Conservation (phyloP, 2,113 vertebrate species). For the Sebastes schlegelii region DNA sequence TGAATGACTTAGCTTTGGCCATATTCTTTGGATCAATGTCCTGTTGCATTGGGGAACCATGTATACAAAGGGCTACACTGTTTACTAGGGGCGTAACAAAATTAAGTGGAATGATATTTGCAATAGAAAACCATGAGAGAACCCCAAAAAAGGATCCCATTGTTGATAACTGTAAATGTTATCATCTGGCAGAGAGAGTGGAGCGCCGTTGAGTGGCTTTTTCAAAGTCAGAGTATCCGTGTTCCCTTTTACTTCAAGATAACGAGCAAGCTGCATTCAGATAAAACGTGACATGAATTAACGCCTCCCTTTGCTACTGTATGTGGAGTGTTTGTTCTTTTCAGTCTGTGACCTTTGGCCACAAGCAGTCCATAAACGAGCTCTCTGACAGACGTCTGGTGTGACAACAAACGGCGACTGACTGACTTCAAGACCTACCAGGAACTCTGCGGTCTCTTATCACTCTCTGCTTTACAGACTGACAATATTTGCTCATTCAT, state of each 20-base stretch:
- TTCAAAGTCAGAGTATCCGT: neutral
- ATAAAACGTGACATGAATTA: constrained; percentile 11
- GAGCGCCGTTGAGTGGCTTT: neutral
- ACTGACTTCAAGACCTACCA: neutral
- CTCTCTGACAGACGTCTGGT: constrained; percentile 1
- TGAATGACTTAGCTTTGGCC: neutral
- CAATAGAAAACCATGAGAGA: neutral
- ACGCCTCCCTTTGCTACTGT: neutral
- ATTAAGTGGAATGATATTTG: neutral
- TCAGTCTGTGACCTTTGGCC: constrained; percentile 9
- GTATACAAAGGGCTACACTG: neutral
- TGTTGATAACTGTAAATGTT: constrained; percentile 19
- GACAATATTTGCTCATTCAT: constrained; percentile 13
- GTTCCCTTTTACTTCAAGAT: constrained; percentile 18
- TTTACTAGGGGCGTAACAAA: neutral
- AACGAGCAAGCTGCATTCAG: constrained; percentile 7
- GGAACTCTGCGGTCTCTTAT: neutral
- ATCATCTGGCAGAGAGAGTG: constrained; percentile 11
- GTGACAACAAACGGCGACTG: neutral
- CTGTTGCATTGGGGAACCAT: neutral
- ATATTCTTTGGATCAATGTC: neutral
- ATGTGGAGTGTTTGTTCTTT: constrained; percentile 2
- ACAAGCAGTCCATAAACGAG: neutral
- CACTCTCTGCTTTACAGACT: neutral
- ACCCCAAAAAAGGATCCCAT: neutral